phyloP scores from a whole-genome alignment of 2,797 vertebrate genomes.

The Tinamus major region DNA sequence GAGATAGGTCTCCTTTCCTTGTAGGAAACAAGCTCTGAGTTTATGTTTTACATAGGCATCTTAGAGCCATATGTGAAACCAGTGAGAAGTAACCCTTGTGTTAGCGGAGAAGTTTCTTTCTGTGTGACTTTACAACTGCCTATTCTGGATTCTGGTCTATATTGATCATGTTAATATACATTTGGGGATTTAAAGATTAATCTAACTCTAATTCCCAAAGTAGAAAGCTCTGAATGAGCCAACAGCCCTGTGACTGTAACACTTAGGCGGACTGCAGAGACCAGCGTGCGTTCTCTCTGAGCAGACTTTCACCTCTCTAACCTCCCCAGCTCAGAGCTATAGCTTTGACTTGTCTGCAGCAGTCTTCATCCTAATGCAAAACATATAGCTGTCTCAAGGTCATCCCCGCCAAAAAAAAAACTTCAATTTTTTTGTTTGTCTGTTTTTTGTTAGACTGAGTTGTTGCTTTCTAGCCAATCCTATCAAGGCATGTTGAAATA shows the following conservation, averaged over 20 bases:
- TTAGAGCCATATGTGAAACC: not conserved
- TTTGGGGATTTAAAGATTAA: not conserved
- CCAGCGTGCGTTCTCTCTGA: not conserved
- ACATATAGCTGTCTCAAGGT: not conserved
- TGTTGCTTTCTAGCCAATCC: not conserved
- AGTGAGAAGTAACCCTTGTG: not conserved
- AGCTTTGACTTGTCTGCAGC: not conserved
- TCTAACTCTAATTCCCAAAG: not conserved
- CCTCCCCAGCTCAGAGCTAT: not conserved
- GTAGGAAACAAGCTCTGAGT: not conserved
- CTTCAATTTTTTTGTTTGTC: fast-evolving
- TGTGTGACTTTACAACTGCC: fast-evolving
- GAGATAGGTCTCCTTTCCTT: not conserved
- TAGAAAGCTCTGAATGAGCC: not conserved
- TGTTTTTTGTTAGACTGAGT: not conserved
- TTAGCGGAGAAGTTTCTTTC: not conserved
- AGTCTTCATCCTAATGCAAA: not conserved
- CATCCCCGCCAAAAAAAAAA: not conserved
- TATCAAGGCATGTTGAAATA: not conserved
- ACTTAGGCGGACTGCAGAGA: not conserved
- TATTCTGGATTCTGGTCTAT: not conserved
- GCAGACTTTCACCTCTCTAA: not conserved
- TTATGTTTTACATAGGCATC: not conserved
- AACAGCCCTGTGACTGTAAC: fast-evolving
- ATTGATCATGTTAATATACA: not conserved